These are phyloP conservation scores for Patella vulgata DNA, from an alignment of 1,140 invertebrate species.

Conservation along the genomic window DNA sequence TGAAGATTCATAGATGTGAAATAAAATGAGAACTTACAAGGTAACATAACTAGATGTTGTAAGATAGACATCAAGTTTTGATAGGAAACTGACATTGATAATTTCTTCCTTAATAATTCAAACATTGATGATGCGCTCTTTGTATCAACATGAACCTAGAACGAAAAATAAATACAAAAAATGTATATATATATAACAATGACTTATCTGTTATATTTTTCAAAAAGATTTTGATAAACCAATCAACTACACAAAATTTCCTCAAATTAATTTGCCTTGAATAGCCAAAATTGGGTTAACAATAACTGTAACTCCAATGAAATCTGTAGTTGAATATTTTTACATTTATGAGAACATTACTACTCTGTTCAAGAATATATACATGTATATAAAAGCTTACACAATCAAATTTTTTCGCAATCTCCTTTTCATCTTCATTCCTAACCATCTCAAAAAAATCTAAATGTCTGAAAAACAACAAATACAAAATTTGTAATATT, in stretches of 20 bases:
- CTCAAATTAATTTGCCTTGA: too few species aligned
- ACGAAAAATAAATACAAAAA: constrained; percentile 15
- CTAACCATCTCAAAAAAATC: constrained; percentile 99
- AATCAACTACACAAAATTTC: too few species aligned
- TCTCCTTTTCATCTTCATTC: constrained; percentile 94
- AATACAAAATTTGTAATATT: constrained; percentile 9
- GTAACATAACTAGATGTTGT: constrained; percentile 89
- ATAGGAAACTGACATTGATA: constrained; percentile 92
- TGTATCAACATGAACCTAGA: constrained; percentile 84
- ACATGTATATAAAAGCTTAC: constrained; percentile 63
- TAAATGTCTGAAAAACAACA: constrained; percentile 71
- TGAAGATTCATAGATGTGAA: too few species aligned
- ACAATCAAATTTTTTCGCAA: constrained; percentile 87
- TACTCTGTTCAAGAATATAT: too few species aligned
- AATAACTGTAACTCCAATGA: too few species aligned
- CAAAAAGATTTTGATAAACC: too few species aligned
- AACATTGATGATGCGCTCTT: constrained; percentile 95
- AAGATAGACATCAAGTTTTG: constrained; percentile 92
- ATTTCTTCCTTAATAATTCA: constrained; percentile 87
- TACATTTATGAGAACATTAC: too few species aligned
- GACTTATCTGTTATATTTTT: too few species aligned
- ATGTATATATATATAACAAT: too few species aligned
- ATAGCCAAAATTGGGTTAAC: too few species aligned
- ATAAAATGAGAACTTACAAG: constrained; percentile 75
- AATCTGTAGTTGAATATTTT: too few species aligned